Evolutionary conservation across 2,888 invertebrate species (phyloP).

Genomic region (Galerucella nymphaeae): DNA sequence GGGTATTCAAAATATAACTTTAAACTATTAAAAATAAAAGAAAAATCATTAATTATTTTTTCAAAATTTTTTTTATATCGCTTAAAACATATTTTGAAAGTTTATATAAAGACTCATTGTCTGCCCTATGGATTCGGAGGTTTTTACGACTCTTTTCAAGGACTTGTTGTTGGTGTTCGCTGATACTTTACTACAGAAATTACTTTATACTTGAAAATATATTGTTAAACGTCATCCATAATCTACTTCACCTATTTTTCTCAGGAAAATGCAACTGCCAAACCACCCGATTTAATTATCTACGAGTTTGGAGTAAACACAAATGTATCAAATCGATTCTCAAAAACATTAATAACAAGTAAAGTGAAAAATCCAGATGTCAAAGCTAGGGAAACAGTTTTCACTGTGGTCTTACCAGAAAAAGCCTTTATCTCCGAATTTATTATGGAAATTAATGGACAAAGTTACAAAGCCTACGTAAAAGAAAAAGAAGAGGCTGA

Average conservation of each 20-base stretch:
- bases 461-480: slow-evolving; percentile 69
- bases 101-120: too few species aligned
- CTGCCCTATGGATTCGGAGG: too few species aligned
- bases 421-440: slow-evolving; percentile 64
- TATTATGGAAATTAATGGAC: slow-evolving; percentile 69
- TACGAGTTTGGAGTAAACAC: slow-evolving; percentile 50
- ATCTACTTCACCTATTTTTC: not conserved
- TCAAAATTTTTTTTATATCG: too few species aligned
- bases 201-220: too few species aligned
- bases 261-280: not conserved
- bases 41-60: too few species aligned
- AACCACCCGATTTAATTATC: slow-evolving; percentile 44
- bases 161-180: too few species aligned
- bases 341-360: slow-evolving; percentile 71
- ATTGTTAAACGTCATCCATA: too few species aligned
- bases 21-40: too few species aligned
- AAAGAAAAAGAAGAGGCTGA: slow-evolving; percentile 71
- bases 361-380: slow-evolving; percentile 69
- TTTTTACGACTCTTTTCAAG: too few species aligned
- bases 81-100: too few species aligned
- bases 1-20: too few species aligned
- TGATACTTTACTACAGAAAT: too few species aligned
- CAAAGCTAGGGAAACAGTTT: slow-evolving; percentile 69
- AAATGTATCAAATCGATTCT: slow-evolving; percentile 70
- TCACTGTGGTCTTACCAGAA: slow-evolving; percentile 72